Conservation (phyloP, 2,888 invertebrate species). For the Lycophotia porphyrea region DNA sequence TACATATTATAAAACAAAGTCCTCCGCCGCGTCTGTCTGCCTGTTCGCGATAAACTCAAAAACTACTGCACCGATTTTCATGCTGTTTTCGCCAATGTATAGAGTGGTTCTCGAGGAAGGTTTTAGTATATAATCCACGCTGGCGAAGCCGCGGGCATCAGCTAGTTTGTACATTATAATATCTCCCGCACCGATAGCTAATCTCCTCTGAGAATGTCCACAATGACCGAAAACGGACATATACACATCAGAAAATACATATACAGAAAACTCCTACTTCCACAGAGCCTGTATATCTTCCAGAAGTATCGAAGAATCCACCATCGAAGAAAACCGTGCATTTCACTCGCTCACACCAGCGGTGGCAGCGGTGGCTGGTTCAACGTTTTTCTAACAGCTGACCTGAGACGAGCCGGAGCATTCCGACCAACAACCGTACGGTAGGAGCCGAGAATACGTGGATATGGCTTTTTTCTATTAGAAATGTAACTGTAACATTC, state of each 20-base stretch:
- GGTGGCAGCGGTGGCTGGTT: slow-evolving; percentile 39
- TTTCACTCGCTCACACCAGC: slow-evolving; percentile 53
- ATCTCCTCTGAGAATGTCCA: background rate
- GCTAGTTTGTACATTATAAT: background rate
- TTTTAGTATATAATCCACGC: no score
- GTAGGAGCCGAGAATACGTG: slow-evolving; percentile 68
- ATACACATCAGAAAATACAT: no score
- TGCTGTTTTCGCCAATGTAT: no score
- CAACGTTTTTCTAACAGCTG: slow-evolving; percentile 84
- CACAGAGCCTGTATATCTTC: slow-evolving; percentile 22
- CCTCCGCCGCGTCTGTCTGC: no score
- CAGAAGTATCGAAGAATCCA: slow-evolving; percentile 34
- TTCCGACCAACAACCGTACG: slow-evolving; percentile 71
- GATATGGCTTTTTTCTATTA: slow-evolving; percentile 48
- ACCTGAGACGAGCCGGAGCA: slow-evolving; percentile 85
- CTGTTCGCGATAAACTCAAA: no score
- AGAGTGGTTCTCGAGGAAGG: no score
- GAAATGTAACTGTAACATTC: background rate
- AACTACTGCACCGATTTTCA: no score
- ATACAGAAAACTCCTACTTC: background rate
- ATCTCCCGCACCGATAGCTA: background rate
- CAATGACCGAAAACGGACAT: background rate
- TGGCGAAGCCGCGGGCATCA: no score
- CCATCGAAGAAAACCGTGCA: no score
- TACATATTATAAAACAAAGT: no score